A percentile compares a stretch with the other conserved stretches of the same genome.
Evolutionary conservation across 2,888 invertebrate genomes (phyloP).

Genomic region (Agrochola lota): DNA sequence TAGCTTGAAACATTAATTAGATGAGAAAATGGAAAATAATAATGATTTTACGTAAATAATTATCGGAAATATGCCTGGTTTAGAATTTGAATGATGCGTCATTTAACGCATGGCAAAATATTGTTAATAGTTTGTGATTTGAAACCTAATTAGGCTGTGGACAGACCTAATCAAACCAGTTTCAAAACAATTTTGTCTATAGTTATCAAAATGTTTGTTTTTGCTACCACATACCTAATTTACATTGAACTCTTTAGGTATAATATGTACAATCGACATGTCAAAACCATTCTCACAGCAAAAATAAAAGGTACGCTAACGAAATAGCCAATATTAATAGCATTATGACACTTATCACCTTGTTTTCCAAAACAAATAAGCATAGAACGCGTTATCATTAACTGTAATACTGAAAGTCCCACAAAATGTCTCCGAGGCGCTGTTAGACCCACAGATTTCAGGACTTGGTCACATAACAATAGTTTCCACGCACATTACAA

Average conservation of each 20-base stretch:
- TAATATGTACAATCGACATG: neutral
- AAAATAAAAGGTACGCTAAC: conserved; percentile 33
- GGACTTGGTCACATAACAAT: conserved; percentile 64
- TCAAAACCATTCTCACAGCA: conserved; percentile 5
- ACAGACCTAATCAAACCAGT: neutral
- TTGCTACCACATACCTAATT: neutral
- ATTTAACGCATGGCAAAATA: conserved; percentile 2
- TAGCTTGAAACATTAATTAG: conserved; percentile 23
- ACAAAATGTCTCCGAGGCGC: conserved; percentile 66
- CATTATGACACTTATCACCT: conserved; percentile 41
- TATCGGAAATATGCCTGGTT: conserved; percentile 15
- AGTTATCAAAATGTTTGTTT: neutral
- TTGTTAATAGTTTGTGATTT: conserved; percentile 14
- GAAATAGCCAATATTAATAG: neutral
- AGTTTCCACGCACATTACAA: conserved; percentile 59
- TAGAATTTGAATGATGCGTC: neutral
- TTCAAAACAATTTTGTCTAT: neutral
- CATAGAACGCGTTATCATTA: conserved; percentile 55
- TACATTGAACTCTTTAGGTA: too few species aligned
- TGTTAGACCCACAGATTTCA: conserved; percentile 59
- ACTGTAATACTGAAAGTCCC: conserved; percentile 45
- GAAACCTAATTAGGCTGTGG: neutral
- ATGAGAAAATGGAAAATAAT: conserved; percentile 17
- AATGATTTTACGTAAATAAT: neutral
- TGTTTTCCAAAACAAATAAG: conserved; percentile 38